A percentile compares a stretch with the other conserved stretches of the same genome.
These are phyloP conservation scores for Calliopum simillimum DNA, from an alignment of 2,888 invertebrate genomes.

Conservation along the genomic window DNA sequence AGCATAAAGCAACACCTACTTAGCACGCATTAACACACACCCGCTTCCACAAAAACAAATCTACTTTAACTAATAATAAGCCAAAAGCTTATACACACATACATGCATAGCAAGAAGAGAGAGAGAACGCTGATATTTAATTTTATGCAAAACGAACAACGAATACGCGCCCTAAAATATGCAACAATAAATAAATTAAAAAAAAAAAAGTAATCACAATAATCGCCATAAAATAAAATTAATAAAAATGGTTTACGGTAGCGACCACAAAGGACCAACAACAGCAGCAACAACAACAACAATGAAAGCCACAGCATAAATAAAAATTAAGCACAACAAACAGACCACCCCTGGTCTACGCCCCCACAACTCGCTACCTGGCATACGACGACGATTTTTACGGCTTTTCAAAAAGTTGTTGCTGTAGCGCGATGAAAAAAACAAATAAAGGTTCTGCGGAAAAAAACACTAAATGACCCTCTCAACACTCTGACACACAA, in stretches of 20 bases:
- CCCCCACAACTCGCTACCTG: too few species aligned
- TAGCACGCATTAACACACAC: conserved; percentile 6
- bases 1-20: not conserved
- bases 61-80: too few species aligned
- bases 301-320: conserved; percentile 51
- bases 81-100: too few species aligned
- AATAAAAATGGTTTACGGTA: conserved; percentile 57
- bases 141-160: not conserved
- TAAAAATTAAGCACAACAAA: not conserved
- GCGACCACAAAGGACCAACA: conserved; percentile 6
- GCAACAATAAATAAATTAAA: conserved; percentile 40
- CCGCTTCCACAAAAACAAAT: not conserved
- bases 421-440: conserved; percentile 28
- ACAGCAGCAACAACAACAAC: conserved; percentile 39
- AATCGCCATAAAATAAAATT: conserved; percentile 61
- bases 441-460: conserved; percentile 56
- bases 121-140: not conserved
- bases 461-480: conserved; percentile 39
- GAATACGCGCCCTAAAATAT: conserved; percentile 31
- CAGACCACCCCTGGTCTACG: not conserved
- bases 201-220: conserved; percentile 58
- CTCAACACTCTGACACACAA: conserved; percentile 18
- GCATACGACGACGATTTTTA: too few species aligned
- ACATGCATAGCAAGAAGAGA: too few species aligned
- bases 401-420: too few species aligned